These are phyloP conservation scores for Saccostrea cuccullata DNA, from an alignment of 1,140 invertebrate genomes.

Conservation along the genomic window DNA sequence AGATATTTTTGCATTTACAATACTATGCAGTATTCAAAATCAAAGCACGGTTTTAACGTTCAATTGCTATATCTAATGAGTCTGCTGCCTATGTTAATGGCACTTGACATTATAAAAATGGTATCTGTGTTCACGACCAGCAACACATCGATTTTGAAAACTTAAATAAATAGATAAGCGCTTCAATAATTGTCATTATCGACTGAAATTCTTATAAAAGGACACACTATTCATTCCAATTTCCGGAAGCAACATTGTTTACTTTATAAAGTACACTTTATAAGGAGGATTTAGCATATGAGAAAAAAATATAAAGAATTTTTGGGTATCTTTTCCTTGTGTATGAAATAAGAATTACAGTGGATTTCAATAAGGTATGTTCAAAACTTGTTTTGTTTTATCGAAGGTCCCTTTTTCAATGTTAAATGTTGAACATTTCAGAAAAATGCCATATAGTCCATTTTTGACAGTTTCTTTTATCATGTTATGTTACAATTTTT, in stretches of 20 bases:
- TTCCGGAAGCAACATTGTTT: not conserved
- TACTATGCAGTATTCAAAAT: not conserved
- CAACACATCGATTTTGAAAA: not conserved
- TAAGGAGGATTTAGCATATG: no score
- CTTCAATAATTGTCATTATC: constrained; percentile 1
- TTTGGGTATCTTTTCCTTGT: not conserved
- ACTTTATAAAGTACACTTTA: no score
- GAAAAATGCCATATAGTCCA: no score
- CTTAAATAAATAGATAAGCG: not conserved
- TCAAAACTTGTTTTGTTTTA: not conserved
- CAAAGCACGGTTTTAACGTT: not conserved
- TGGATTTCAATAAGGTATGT: not conserved
- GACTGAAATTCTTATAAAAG: not conserved
- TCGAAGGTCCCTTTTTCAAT: not conserved
- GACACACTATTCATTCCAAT: not conserved
- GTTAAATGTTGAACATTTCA: not conserved
- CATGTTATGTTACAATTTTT: no score
- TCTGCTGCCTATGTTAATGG: not conserved
- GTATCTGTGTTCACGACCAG: not conserved
- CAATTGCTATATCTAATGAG: not conserved
- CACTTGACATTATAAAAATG: not conserved
- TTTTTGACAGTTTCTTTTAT: no score
- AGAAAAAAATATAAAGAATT: no score
- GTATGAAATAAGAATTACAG: not conserved
- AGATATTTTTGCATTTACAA: not conserved